phyloP scores from a whole-genome alignment of 2,113 vertebrate genomes.

The Gobio gobio region DNA sequence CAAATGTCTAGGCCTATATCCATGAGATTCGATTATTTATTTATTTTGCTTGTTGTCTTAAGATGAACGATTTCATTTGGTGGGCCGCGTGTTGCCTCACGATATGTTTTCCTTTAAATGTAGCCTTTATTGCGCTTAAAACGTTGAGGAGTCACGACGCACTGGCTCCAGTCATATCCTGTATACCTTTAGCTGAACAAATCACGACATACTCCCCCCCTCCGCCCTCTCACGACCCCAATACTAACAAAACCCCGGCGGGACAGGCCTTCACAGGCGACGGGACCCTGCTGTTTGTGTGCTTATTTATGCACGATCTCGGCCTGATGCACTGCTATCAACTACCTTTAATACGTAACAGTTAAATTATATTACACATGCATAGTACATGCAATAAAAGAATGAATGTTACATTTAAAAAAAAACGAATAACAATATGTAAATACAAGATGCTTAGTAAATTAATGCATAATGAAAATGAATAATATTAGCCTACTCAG shows the following conservation, averaged over 20 bases:
- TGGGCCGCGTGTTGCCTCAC: neutral
- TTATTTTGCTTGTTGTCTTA: neutral
- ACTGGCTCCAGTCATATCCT: constrained; percentile 89
- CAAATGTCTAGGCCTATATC: neutral
- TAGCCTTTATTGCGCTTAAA: constrained; percentile 67
- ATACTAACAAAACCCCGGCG: constrained; percentile 73
- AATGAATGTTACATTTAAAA: neutral
- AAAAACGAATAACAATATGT: neutral
- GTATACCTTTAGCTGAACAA: constrained; percentile 81
- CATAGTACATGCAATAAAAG: neutral
- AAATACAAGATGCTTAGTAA: neutral
- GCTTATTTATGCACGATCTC: constrained; percentile 71
- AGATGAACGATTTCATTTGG: constrained; percentile 9
- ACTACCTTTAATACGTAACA: neutral
- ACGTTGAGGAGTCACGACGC: constrained; percentile 84
- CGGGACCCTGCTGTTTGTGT: constrained; percentile 77
- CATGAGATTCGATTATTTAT: neutral
- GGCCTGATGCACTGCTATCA: constrained; percentile 56
- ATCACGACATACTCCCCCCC: constrained; percentile 75
- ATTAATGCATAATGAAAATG: neutral
- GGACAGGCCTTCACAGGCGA: constrained; percentile 64
- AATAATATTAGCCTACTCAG: neutral
- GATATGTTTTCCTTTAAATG: constrained; percentile 45
- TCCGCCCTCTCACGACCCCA: constrained; percentile 51
- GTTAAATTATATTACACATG: neutral